A percentile compares a stretch with the other conserved stretches of the same genome.
Evolutionary conservation across 2,113 vertebrate genomes (phyloP).

Genomic region (Petromus typicus): DNA sequence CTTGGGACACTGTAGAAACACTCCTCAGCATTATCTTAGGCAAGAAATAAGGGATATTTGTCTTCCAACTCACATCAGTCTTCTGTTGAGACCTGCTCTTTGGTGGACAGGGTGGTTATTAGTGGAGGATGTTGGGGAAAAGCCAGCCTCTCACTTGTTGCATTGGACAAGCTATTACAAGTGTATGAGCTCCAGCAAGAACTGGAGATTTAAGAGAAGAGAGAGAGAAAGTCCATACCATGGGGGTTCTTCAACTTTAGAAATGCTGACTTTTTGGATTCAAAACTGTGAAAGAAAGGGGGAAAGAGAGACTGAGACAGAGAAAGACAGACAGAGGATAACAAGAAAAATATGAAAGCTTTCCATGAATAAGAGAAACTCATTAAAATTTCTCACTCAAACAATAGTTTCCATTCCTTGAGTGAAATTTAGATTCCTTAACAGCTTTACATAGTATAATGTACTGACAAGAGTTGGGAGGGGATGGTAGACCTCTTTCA

Average conservation of each 20-base stretch:
- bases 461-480: neutral
- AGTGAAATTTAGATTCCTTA: neutral
- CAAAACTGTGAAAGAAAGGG: neutral
- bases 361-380: neutral
- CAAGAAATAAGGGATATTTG: neutral
- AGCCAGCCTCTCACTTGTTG: neutral
- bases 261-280: neutral
- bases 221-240: too few relatives aligned
- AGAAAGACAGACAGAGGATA: neutral
- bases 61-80: neutral
- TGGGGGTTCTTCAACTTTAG: neutral
- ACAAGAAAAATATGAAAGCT: neutral
- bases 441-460: neutral
- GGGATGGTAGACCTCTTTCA: neutral
- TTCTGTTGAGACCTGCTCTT: neutral
- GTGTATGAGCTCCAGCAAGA: neutral
- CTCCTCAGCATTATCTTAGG: neutral
- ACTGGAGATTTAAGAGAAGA: neutral
- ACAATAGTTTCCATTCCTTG: neutral
- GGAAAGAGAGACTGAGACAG: neutral
- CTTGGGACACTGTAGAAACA: neutral
- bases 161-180: neutral
- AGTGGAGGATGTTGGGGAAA: neutral
- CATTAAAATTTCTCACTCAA: neutral
- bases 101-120: neutral